These are phyloP conservation scores for Mionectes olivaceus DNA, from an alignment of 2,797 vertebrate species.

Conservation along the genomic window DNA sequence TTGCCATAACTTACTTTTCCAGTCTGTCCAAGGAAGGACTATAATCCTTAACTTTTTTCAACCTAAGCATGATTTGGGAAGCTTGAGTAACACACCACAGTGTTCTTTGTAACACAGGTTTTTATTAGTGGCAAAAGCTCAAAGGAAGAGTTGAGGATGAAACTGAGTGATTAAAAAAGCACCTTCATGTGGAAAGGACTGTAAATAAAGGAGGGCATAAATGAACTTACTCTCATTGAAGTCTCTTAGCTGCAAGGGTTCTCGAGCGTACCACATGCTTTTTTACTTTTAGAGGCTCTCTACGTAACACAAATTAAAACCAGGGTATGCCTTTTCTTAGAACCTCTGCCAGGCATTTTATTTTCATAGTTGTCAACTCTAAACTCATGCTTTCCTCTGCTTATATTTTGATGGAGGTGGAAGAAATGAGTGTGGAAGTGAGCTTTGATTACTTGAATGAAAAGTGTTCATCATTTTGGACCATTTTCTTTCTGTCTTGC, in stretches of 20 bases:
- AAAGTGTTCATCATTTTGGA: constrained; percentile 3
- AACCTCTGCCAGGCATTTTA: constrained; percentile 34
- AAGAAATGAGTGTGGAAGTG: constrained; percentile 7
- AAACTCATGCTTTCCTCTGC: neutral
- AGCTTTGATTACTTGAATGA: neutral
- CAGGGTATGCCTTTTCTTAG: constrained; percentile 44
- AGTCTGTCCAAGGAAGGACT: neutral
- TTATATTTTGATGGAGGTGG: neutral
- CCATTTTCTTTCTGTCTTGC: constrained; percentile 2
- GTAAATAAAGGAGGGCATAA: constrained; percentile 4
- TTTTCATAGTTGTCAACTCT: constrained; percentile 50
- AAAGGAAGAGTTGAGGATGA: neutral
- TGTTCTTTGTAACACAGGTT: neutral
- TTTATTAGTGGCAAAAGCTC: neutral
- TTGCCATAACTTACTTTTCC: neutral
- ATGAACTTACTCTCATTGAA: neutral
- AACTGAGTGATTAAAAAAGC: constrained; percentile 6
- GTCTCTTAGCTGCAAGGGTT: neutral
- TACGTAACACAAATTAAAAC: constrained; percentile 41
- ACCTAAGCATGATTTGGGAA: neutral
- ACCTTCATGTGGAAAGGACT: neutral
- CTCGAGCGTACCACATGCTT: constrained; percentile 32
- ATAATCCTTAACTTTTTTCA: neutral
- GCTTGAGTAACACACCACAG: neutral
- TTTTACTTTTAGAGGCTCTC: constrained; percentile 51